Conservation (phyloP, 2,888 invertebrate species). For the Tanytarsus gracilentus region DNA sequence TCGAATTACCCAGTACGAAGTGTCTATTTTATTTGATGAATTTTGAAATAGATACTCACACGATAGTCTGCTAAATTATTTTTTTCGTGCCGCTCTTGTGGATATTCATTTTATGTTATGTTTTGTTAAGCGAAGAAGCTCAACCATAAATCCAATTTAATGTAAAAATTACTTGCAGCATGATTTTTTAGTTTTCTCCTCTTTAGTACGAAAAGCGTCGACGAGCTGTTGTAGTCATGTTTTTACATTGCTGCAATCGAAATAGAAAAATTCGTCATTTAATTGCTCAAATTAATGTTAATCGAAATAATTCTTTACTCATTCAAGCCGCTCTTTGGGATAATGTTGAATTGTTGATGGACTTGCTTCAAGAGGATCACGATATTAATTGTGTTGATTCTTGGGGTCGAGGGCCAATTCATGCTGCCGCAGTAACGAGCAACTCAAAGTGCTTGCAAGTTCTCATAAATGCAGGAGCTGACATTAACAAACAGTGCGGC, state of each 20-base stretch:
- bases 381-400: constrained; percentile 62
- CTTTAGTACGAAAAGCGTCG: background rate
- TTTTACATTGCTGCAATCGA: constrained; percentile 17
- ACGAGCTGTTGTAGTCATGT: constrained; percentile 1
- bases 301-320: constrained; percentile 23
- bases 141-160: constrained; percentile 27
- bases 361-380: constrained; percentile 57
- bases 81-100: background rate
- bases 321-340: constrained; percentile 76
- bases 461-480: constrained; percentile 60
- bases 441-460: constrained; percentile 65
- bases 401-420: constrained; percentile 66
- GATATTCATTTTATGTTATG: background rate
- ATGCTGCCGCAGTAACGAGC: constrained; percentile 73
- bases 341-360: constrained; percentile 74
- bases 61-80: no score
- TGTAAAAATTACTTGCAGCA: constrained; percentile 1
- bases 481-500: constrained; percentile 59
- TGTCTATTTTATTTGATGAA: no score
- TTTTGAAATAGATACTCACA: no score
- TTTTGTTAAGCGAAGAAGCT: background rate
- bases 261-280: constrained; percentile 11
- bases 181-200: background rate
- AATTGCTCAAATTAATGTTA: constrained; percentile 3
- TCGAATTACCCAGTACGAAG: no score